These are phyloP conservation scores for Cichlasoma orientale DNA, from an alignment of 2,797 vertebrate species.

Conservation along the genomic window DNA sequence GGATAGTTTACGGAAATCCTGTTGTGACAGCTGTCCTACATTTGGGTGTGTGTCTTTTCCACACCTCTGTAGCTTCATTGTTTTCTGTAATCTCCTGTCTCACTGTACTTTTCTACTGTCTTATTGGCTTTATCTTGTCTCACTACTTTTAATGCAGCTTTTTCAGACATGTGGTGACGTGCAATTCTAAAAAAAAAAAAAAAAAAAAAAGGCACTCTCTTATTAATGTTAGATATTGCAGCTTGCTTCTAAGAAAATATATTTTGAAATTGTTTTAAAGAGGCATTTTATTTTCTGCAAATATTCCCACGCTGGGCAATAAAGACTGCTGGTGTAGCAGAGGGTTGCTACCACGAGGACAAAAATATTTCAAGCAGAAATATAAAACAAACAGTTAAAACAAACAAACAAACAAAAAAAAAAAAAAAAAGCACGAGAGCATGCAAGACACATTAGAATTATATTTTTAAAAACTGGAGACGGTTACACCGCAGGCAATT, in stretches of 20 bases:
- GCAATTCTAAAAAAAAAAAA: not conserved
- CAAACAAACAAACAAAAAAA: slow-evolving; percentile 9
- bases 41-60: not conserved
- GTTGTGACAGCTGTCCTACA: slow-evolving; percentile 72
- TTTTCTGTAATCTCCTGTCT: not conserved
- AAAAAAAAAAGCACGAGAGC: not conserved
- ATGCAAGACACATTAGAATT: slow-evolving; percentile 12
- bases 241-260: not conserved
- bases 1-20: slow-evolving; percentile 40
- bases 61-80: slow-evolving; percentile 27
- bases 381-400: slow-evolving; percentile 24
- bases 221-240: not conserved
- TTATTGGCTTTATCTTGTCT: not conserved
- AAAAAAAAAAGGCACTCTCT: not conserved
- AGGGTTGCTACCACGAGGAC: not conserved
- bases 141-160: slow-evolving; percentile 17
- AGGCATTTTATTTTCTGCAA: slow-evolving; percentile 1
- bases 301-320: not conserved
- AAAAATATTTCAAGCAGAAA: slow-evolving; percentile 9
- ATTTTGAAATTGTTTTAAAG: slow-evolving; percentile 5
- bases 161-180: not conserved
- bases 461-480: slow-evolving; percentile 34
- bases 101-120: not conserved
- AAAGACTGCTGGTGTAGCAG: not conserved
- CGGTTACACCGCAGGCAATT: slow-evolving; percentile 34